These are phyloP conservation scores for Catagonus wagneri DNA, from an alignment of 2,113 vertebrate genomes.

Conservation along the genomic window DNA sequence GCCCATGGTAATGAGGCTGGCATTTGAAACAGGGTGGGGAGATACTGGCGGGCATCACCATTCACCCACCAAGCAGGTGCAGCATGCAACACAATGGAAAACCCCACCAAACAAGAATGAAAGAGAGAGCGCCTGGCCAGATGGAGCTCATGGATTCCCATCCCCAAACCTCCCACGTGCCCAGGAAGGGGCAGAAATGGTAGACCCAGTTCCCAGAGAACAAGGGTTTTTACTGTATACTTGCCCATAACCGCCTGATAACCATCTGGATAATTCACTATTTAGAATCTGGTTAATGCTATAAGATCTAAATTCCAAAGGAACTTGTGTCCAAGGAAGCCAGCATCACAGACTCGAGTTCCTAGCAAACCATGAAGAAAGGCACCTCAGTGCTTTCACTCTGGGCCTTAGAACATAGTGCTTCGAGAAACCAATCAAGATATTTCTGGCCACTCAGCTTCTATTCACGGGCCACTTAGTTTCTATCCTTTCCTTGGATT, in stretches of 20 bases:
- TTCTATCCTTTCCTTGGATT: neutral
- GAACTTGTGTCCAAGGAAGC: neutral
- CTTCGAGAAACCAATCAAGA: neutral
- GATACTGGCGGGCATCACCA: neutral
- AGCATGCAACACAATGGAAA: conserved; percentile 56
- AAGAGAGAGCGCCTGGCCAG: neutral
- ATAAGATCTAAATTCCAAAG: neutral
- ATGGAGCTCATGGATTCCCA: neutral
- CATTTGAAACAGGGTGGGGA: conserved; percentile 50
- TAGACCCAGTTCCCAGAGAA: neutral
- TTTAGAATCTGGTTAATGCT: neutral
- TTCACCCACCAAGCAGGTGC: conserved; percentile 68
- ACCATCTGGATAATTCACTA: neutral
- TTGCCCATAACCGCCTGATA: neutral
- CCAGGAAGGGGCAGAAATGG: neutral
- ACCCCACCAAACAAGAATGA: neutral
- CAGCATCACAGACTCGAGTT: neutral
- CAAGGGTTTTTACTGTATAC: neutral
- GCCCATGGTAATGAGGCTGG: conserved; percentile 30
- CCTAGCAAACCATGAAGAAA: neutral
- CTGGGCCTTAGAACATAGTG: neutral
- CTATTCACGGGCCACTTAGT: neutral
- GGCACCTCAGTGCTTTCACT: rapidly evolving
- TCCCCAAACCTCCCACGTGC: neutral
- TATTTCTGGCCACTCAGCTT: neutral